A percentile compares a stretch with the other conserved stretches of the same genome.
These are phyloP conservation scores for Oncorhynchus nerka DNA, from an alignment of 2,113 vertebrate species.

Conservation along the genomic window DNA sequence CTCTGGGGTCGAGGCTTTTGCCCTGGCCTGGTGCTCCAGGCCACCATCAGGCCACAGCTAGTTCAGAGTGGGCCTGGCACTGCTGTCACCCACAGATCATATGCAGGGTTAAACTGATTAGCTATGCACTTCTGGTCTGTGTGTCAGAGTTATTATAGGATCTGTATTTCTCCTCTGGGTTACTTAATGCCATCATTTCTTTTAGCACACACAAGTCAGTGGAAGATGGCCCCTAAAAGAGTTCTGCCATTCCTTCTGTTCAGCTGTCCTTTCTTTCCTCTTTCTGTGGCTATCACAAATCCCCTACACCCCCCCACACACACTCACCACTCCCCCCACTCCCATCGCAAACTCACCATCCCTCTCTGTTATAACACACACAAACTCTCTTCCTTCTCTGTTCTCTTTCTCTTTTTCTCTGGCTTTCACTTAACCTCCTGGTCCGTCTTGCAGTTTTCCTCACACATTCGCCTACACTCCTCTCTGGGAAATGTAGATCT, in stretches of 20 bases:
- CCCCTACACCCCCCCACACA: conserved; percentile 61
- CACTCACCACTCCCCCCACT: conserved; percentile 25
- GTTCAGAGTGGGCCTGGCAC: conserved; percentile 68
- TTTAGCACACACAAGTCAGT: conserved; percentile 62
- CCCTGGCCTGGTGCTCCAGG: conserved; percentile 59
- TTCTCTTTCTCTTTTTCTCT: conserved; percentile 60
- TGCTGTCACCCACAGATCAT: conserved; percentile 73
- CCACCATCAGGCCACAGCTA: conserved; percentile 54
- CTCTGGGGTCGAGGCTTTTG: conserved; percentile 75
- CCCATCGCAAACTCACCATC: conserved; percentile 49
- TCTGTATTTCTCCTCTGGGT: conserved; percentile 64
- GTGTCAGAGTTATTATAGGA: conserved; percentile 75
- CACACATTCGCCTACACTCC: conserved; percentile 75
- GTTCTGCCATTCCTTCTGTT: conserved; percentile 60
- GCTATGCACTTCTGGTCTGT: conserved; percentile 73
- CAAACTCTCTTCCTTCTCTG: conserved; percentile 67
- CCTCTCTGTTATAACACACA: conserved; percentile 65
- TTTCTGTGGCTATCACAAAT: conserved; percentile 45
- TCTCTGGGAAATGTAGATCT: conserved; percentile 95
- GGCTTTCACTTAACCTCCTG: conserved; percentile 63
- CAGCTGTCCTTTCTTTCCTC: conserved; percentile 15
- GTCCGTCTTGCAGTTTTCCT: conserved; percentile 67
- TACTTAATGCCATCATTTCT: conserved; percentile 61
- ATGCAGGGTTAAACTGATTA: conserved; percentile 78
- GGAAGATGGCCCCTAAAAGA: conserved; percentile 57